phyloP scores from a whole-genome alignment of 1,140 invertebrate genomes.

The Probaryconus sp. region DNA sequence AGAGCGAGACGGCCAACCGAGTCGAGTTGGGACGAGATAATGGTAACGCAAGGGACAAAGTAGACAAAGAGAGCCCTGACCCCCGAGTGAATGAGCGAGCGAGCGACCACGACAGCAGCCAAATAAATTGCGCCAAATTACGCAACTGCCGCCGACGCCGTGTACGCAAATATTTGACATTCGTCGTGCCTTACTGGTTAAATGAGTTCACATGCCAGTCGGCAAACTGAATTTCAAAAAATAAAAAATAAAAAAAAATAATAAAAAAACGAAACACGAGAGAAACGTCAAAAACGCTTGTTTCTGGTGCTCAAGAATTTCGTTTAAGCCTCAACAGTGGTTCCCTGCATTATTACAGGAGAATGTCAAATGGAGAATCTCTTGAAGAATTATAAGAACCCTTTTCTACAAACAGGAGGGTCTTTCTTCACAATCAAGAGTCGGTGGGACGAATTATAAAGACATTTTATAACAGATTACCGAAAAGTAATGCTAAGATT shows the following conservation, averaged over 20 bases:
- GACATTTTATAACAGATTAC: no score
- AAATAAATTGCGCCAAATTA: slow-evolving; percentile 53
- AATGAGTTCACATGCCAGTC: slow-evolving; percentile 36
- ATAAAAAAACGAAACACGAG: neutral
- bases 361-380: no score
- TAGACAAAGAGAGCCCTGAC: slow-evolving; percentile 44
- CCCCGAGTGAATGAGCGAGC: no score
- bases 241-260: neutral
- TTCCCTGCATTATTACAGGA: no score
- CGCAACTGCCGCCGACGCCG: slow-evolving; percentile 35
- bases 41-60: slow-evolving; percentile 36
- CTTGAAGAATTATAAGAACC: no score
- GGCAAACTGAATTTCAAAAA: slow-evolving; percentile 33
- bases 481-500: no score
- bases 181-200: slow-evolving; percentile 26
- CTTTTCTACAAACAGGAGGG: no score
- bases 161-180: slow-evolving; percentile 53
- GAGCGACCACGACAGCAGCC: slow-evolving; percentile 21
- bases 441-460: no score
- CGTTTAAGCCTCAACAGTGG: no score
- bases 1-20: slow-evolving; percentile 37
- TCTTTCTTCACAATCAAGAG: no score
- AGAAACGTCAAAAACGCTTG: slow-evolving; percentile 18
- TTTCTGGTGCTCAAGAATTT: no score
- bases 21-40: neutral